phyloP scores from a whole-genome alignment of 1,140 invertebrate species.

The Hypsibius dujardini region DNA sequence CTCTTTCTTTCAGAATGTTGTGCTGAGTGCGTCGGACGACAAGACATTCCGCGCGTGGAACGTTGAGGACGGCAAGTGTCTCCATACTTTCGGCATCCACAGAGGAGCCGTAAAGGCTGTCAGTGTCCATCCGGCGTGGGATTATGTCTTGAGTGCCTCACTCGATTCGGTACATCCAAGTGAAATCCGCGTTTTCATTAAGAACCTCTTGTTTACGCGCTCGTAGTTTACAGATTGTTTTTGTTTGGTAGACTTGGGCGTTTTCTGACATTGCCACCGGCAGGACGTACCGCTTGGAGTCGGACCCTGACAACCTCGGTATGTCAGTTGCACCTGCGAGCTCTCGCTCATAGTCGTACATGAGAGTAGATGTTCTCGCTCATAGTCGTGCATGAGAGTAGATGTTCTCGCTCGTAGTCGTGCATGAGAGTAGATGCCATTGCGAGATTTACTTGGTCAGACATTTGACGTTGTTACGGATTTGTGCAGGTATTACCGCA shows the following conservation, averaged over 20 bases:
- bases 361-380: no score
- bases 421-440: no score
- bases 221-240: no score
- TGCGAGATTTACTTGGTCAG: no score
- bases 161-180: neutral
- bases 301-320: neutral
- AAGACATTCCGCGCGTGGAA: neutral
- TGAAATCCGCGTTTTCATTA: neutral
- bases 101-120: neutral
- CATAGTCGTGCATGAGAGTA: no score
- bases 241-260: neutral
- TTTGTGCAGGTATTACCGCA: slow-evolving; percentile 62
- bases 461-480: slow-evolving; percentile 40
- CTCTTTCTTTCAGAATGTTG: neutral
- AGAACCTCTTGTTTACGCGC: neutral
- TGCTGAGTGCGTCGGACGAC: neutral
- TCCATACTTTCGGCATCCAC: neutral
- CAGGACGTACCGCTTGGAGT: neutral
- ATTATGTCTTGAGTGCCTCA: neutral
- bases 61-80: neutral
- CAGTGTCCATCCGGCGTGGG: neutral
- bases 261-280: neutral
- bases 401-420: no score
- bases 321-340: no score
- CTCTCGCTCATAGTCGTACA: no score